phyloP scores from a whole-genome alignment of 2,888 invertebrate species.

The Celastrina argiolus region DNA sequence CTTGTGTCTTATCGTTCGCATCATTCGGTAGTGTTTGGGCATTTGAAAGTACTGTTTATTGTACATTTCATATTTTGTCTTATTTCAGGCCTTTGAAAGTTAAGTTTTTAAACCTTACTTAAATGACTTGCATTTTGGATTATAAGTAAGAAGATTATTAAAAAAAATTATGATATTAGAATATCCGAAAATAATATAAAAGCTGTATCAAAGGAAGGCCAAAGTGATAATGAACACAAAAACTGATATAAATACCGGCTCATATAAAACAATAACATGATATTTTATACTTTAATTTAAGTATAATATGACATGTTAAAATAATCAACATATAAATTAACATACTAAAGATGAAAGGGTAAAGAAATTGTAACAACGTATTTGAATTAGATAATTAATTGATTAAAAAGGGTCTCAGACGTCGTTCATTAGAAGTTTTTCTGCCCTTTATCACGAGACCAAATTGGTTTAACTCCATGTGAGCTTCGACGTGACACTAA shows the following conservation, averaged over 20 bases:
- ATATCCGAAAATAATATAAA: not conserved
- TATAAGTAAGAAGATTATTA: too few relatives aligned
- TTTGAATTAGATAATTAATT: constrained; percentile 67
- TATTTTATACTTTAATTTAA: not conserved
- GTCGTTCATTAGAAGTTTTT: constrained; percentile 70
- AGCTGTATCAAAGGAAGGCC: not conserved
- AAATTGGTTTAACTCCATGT: constrained; percentile 63
- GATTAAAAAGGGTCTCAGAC: constrained; percentile 61
- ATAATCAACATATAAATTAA: not conserved
- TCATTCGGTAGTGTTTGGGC: not conserved
- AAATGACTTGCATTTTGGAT: too few relatives aligned
- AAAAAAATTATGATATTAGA: too few relatives aligned
- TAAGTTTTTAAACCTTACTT: too few relatives aligned
- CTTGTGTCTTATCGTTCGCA: not conserved
- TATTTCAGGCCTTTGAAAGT: too few relatives aligned
- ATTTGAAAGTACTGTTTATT: too few relatives aligned
- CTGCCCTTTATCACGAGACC: constrained; percentile 42
- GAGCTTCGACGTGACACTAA: constrained; percentile 40
- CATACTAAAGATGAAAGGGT: constrained; percentile 23
- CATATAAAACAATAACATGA: not conserved
- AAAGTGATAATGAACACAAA: not conserved
- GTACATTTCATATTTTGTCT: too few relatives aligned
- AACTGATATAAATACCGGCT: not conserved
- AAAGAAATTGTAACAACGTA: constrained; percentile 47
- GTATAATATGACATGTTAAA: not conserved